Evolutionary conservation across 2,888 invertebrate species (phyloP), one percentile per base, ranked within the genome.

Genomic region (Miltochrista miniata): DNA sequence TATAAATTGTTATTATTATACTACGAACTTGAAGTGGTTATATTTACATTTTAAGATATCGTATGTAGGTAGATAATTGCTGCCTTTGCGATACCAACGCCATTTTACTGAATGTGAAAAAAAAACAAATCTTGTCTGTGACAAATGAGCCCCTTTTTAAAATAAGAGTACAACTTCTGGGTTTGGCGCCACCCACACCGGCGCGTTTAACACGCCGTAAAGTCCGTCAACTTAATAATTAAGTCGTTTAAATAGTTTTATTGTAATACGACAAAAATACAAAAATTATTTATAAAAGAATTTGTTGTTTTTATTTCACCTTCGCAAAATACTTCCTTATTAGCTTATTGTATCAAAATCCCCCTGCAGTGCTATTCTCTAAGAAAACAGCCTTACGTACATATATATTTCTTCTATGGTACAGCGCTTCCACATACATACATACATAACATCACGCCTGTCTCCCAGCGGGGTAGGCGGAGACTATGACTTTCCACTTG

Each of bases 251-350:
- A 71, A 69, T 71, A 61, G 67, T 68, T 66, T 54, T 68, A 69
- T 66, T 68, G 74, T 72, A 69, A 67, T 74, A 71, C 64, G 72
- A 79, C 72, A 74, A 76, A 83, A 77, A 83, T 83, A 82, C 72
- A 83, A 72, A 74, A 72, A 71, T 64, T 61, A 61, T 72, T 77
- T 68, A 59, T 54, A 69, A 61, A 66, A 61, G 53, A 64, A 48
- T 59, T 42, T 53, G 43, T 38, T 36, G 52, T 73, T 72, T 72
- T 58, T 64, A 64, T 72, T 50, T 9, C 13, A 10, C 18, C 2
- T 4, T 4, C 5, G 5, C 18, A 24, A 24, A 24, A 24, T 5
- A 24, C n/a, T n/a, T n/a, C n/a, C n/a, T n/a, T n/a, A n/a, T n/a
- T n/a, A n/a, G n/a, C n/a, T n/a, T n/a, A n/a, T n/a, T n/a, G n/a